phyloP scores from a whole-genome alignment of 2,797 vertebrate species.

The Cygnus olor region DNA sequence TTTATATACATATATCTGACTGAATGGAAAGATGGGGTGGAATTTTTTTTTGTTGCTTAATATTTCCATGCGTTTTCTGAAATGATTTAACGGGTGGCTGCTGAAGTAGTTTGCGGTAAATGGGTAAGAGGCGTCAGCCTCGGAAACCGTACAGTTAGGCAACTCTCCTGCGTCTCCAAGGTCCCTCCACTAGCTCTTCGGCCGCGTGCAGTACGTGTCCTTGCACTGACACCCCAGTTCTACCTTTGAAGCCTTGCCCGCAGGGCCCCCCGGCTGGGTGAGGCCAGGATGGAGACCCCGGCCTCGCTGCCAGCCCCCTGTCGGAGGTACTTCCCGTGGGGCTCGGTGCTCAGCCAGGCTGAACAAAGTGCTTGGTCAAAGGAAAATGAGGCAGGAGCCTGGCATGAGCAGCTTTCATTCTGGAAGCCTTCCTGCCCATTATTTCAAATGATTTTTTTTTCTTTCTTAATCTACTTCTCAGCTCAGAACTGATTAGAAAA shows the following conservation, averaged over 20 bases:
- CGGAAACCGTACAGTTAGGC: not conserved
- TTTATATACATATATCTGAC: not conserved
- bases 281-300: not conserved
- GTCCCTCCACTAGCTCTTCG: rapidly evolving
- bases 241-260: not conserved
- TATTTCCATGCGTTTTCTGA: slow-evolving; percentile 30
- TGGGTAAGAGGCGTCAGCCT: not conserved
- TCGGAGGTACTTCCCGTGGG: not conserved
- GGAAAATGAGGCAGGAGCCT: not conserved
- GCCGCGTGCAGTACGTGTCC: not conserved
- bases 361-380: not conserved
- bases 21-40: slow-evolving; percentile 17
- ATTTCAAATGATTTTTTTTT: not conserved
- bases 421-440: not conserved
- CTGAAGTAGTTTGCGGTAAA: slow-evolving; percentile 28
- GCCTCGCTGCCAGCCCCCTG: not conserved
- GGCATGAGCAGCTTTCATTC: not conserved
- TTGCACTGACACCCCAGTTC: not conserved
- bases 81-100: not conserved
- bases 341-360: not conserved
- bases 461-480: rapidly evolving
- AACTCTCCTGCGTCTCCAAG: not conserved
- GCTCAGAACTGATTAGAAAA: not conserved
- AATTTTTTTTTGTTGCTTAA: not conserved
- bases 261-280: not conserved